These are phyloP conservation scores for Trichonephila clavipes DNA, from an alignment of 1,140 invertebrate species.

Conservation along the genomic window DNA sequence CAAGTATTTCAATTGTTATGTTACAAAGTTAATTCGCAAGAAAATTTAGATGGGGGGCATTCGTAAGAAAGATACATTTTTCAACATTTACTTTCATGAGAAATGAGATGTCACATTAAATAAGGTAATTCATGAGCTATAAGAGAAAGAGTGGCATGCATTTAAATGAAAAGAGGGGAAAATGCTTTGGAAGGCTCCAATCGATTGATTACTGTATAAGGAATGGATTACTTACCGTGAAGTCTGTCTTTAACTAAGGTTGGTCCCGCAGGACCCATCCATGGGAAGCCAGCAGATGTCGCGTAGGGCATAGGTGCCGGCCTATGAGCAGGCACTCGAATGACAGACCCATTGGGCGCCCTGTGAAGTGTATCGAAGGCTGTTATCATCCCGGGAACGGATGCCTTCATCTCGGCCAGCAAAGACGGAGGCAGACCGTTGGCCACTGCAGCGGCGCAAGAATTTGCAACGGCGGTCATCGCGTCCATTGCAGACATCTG, in stretches of 20 bases:
- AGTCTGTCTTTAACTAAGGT: conserved; percentile 92
- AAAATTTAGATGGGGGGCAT: too few relatives aligned
- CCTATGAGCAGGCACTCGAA: conserved; percentile 92
- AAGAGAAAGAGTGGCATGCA: too few relatives aligned
- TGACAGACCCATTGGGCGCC: conserved; percentile 84
- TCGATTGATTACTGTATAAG: background rate
- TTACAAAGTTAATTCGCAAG: too few relatives aligned
- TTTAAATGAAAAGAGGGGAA: too few relatives aligned
- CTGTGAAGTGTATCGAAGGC: conserved; percentile 73
- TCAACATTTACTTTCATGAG: too few relatives aligned
- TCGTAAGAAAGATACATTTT: too few relatives aligned
- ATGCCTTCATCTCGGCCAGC: conserved; percentile 56
- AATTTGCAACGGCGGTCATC: conserved; percentile 65
- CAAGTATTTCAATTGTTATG: too few relatives aligned
- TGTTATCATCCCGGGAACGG: conserved; percentile 52
- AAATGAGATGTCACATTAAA: too few relatives aligned
- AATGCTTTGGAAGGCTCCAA: too few relatives aligned
- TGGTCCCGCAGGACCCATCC: conserved; percentile 84
- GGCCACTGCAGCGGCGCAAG: conserved; percentile 48
- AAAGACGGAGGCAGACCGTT: conserved; percentile 31
- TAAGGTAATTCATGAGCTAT: too few relatives aligned
- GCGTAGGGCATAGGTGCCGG: conserved; percentile 82
- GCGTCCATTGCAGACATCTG: conserved; percentile 59
- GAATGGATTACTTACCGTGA: conserved; percentile 85
- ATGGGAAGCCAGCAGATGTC: conserved; percentile 82